These are phyloP conservation scores for Anniella stebbinsi DNA, from an alignment of 2,797 vertebrate species.

Conservation along the genomic window DNA sequence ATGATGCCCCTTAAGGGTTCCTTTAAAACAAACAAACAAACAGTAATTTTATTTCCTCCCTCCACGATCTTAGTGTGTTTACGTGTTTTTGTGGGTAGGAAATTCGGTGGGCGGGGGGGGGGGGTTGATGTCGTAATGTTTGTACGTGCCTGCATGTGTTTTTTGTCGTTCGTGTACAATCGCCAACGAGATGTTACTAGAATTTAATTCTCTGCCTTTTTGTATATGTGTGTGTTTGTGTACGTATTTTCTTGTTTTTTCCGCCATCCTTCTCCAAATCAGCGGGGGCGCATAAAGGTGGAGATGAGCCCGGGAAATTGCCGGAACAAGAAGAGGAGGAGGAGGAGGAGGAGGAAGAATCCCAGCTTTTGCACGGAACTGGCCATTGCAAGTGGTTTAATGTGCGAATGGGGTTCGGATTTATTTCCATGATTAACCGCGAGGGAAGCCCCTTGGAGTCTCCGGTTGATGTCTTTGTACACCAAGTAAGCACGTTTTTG, in stretches of 20 bases:
- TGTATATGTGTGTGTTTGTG: constrained; percentile 35
- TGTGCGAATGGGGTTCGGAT: constrained; percentile 99
- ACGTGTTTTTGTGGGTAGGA: neutral
- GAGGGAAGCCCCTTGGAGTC: constrained; percentile 93
- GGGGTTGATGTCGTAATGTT: constrained; percentile 22
- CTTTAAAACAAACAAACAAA: neutral
- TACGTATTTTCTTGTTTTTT: neutral
- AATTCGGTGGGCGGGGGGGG: neutral
- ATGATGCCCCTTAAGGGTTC: neutral
- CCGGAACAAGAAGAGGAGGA: constrained; percentile 86
- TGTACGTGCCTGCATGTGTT: neutral
- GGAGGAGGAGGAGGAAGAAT: constrained; percentile 86
- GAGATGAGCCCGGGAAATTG: constrained; percentile 90
- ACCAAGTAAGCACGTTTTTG: constrained; percentile 92
- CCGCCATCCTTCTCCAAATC: constrained; percentile 59
- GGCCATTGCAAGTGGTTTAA: constrained; percentile 99
- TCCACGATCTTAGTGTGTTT: neutral
- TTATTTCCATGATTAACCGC: constrained; percentile 97
- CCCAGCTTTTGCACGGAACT: constrained; percentile 90
- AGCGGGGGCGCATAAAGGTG: constrained; percentile 97
- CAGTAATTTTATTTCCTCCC: neutral
- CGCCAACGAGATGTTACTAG: constrained; percentile 52
- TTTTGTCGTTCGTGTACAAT: constrained; percentile 19
- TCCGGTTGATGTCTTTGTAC: constrained; percentile 97
- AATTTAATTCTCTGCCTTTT: constrained; percentile 67